Conservation (phyloP, 2,888 invertebrate genomes). For the Drosophila ezoana region DNA sequence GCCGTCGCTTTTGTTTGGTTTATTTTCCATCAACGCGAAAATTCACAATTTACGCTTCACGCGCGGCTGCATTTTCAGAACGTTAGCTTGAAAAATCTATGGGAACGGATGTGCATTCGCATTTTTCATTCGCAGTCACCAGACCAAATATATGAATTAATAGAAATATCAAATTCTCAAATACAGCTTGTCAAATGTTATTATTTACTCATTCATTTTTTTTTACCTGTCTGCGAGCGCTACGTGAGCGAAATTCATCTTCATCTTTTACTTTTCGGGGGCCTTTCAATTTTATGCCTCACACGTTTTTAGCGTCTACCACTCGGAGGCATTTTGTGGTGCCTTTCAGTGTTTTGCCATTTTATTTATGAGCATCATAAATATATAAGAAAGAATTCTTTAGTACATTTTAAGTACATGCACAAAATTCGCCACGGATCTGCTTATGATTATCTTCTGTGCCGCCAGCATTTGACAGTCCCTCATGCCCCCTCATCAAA, state of each 20-base stretch:
- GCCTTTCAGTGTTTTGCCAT: slow-evolving; percentile 50
- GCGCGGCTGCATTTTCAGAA: slow-evolving; percentile 57
- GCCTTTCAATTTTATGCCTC: slow-evolving; percentile 66
- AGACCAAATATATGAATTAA: slow-evolving; percentile 65
- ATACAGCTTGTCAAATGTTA: slow-evolving; percentile 42
- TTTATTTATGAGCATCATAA: slow-evolving; percentile 79
- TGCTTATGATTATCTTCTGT: slow-evolving; percentile 66
- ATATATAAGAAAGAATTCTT: slow-evolving; percentile 59
- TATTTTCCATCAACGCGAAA: slow-evolving; percentile 37
- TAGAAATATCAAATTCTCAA: slow-evolving; percentile 74
- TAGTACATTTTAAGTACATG: slow-evolving; percentile 56
- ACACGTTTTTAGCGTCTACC: slow-evolving; percentile 60
- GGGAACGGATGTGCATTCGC: slow-evolving; percentile 64
- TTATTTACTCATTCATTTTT: background rate
- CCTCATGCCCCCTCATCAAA: slow-evolving; percentile 4
- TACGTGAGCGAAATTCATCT: slow-evolving; percentile 63
- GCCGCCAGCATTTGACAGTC: slow-evolving; percentile 43
- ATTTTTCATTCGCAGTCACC: slow-evolving; percentile 38
- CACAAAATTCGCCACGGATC: slow-evolving; percentile 19
- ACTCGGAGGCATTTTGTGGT: slow-evolving; percentile 40
- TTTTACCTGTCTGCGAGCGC: slow-evolving; percentile 38
- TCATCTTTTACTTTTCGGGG: slow-evolving; percentile 21
- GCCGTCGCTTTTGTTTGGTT: slow-evolving; percentile 26
- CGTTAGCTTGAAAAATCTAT: slow-evolving; percentile 30
- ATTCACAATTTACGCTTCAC: slow-evolving; percentile 51